Evolutionary conservation across 2,797 vertebrate species (phyloP).

Genomic region (Cyclura pinguis): DNA sequence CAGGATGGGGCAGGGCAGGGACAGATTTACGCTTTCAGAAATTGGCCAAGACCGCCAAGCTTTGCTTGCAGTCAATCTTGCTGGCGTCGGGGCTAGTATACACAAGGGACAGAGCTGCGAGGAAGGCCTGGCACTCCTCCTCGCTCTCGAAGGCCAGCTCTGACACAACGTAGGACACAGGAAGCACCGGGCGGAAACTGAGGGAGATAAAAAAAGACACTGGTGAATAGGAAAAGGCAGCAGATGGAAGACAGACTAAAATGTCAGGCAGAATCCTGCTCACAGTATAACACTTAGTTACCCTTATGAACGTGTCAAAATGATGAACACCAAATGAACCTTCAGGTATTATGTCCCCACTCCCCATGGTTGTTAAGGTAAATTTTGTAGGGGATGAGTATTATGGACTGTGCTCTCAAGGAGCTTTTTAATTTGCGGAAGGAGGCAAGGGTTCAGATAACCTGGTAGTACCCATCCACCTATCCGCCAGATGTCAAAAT

Average conservation of each 20-base stretch:
- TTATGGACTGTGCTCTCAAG: background rate
- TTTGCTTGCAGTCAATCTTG: slow-evolving; percentile 95
- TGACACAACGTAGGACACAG: slow-evolving; percentile 92
- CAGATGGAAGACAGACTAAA: slow-evolving; percentile 34
- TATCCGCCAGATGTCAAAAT: background rate
- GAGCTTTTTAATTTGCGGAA: background rate
- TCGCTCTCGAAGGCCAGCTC: slow-evolving; percentile 89
- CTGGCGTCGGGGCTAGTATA: slow-evolving; percentile 85
- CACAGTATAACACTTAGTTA: background rate
- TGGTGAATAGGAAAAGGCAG: slow-evolving; percentile 56
- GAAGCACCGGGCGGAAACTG: slow-evolving; percentile 82
- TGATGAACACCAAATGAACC: background rate
- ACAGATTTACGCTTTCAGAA: slow-evolving; percentile 74
- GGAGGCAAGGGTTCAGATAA: background rate
- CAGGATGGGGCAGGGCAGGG: background rate
- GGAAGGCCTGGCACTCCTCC: slow-evolving; percentile 92
- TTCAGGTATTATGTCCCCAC: background rate
- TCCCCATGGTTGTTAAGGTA: background rate
- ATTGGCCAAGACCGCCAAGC: slow-evolving; percentile 86
- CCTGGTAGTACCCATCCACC: too few species aligned
- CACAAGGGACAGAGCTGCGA: slow-evolving; percentile 88
- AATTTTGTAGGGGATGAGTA: background rate
- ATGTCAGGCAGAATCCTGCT: slow-evolving; percentile 16
- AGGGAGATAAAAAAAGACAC: slow-evolving; percentile 76
- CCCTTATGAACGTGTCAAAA: background rate